phyloP scores from a whole-genome alignment of 1,140 invertebrate genomes.

The Drosophila rufa region DNA sequence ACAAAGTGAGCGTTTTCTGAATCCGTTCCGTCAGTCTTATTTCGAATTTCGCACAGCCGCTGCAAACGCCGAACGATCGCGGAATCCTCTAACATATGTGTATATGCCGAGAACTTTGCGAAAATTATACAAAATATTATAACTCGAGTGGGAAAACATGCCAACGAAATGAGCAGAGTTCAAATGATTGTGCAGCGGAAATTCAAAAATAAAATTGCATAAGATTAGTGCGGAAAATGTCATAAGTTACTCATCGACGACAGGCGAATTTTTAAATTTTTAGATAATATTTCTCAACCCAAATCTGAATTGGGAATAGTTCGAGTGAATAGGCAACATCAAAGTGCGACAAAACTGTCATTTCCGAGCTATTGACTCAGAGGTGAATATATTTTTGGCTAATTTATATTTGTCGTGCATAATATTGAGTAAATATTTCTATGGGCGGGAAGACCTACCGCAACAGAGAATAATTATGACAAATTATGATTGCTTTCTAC shows the following conservation, averaged over 20 bases:
- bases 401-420: background rate
- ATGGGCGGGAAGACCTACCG: slow-evolving; percentile 11
- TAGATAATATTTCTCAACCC: background rate
- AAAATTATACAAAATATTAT: slow-evolving; percentile 43
- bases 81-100: slow-evolving; percentile 8
- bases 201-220: slow-evolving; percentile 61
- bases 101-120: slow-evolving; percentile 30
- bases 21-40: slow-evolving; percentile 52
- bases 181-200: slow-evolving; percentile 30
- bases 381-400: slow-evolving; percentile 57
- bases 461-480: slow-evolving; percentile 15
- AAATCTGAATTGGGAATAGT: slow-evolving; percentile 9
- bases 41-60: slow-evolving; percentile 59
- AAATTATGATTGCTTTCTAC: background rate
- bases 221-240: slow-evolving; percentile 54
- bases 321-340: slow-evolving; percentile 8
- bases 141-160: slow-evolving; percentile 9
- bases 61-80: slow-evolving; percentile 24
- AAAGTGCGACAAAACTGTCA: slow-evolving; percentile 21
- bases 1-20: slow-evolving; percentile 30
- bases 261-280: slow-evolving; percentile 28
- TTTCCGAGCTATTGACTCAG: slow-evolving; percentile 43
- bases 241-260: slow-evolving; percentile 14
- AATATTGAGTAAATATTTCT: background rate
- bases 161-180: slow-evolving; percentile 13